Evolutionary conservation across 1,140 invertebrate genomes (phyloP), one percentile per base, ranked within the genome.

Genomic region (Metaphire vulgaris): DNA sequence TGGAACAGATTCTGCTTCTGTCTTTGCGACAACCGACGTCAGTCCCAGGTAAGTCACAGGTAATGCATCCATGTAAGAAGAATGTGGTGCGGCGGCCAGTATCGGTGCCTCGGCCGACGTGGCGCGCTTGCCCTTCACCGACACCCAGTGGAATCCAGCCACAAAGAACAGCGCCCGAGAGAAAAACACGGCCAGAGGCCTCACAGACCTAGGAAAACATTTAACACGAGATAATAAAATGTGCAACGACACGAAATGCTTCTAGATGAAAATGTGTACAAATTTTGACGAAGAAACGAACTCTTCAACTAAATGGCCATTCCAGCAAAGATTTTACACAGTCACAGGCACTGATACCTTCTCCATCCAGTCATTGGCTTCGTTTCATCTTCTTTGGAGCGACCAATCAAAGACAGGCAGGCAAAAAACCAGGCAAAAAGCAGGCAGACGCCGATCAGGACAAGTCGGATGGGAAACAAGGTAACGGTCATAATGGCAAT

Each of bases 51-150:
- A 82, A 77, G 93, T 90, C 77, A 93, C 91, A 77, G 91, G 89
- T 77, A 96, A 89, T 74, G 92, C 91, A 87, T 96, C 95, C 86
- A 94, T 92, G 89, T 92, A 95, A 75, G 92, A 91, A 29, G 94
- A 96, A 86, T 97, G 95, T 6, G 95, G 94, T 28, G 93, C 93
- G 69, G 94, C 89, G n/a, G 91, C 91, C 75, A 96, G 86, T 77
- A 97, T 91, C 1, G 93, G 92, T 0, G 94, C 94, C 79, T 93
- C 91, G 78, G 90, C 88, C 21, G 88, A 79, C 0, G 88, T 83
- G 26, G 90, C 91, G 81, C 89, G 88, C 76, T 88, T 87, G 67
- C 92, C 92, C 82, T 90, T 91, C 66, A 91, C 87, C 80, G 88
- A 90, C 76, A 93, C 87, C 82, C 90, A 89, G 79, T 92, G 90